phyloP scores from a whole-genome alignment of 2,797 vertebrate species.

The Diplodus puntazzo region DNA sequence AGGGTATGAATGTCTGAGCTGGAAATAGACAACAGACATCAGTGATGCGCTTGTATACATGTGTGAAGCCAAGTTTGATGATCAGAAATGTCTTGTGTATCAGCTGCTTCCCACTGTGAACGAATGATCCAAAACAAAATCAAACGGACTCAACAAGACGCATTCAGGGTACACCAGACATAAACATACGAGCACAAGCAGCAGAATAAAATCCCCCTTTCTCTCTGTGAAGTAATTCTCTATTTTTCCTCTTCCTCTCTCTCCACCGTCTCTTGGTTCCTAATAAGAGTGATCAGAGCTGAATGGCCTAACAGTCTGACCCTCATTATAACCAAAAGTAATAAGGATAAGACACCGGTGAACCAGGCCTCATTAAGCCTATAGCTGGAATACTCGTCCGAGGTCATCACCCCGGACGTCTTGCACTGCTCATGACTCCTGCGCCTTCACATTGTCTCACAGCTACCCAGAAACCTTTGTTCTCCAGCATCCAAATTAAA shows the following conservation, averaged over 20 bases:
- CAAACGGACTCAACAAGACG: constrained; percentile 52
- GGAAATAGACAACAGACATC: constrained; percentile 34
- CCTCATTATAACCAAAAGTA: constrained; percentile 81
- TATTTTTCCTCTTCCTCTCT: constrained; percentile 35
- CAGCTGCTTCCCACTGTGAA: constrained; percentile 48
- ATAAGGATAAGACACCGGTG: constrained; percentile 73
- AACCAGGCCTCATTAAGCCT: constrained; percentile 78
- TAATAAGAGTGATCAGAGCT: constrained; percentile 82
- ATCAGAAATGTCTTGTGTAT: constrained; percentile 38
- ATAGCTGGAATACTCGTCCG: constrained; percentile 56
- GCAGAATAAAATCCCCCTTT: neutral
- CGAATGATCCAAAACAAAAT: constrained; percentile 59
- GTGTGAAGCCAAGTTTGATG: constrained; percentile 36
- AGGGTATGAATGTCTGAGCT: constrained; percentile 24
- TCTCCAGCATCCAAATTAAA: constrained; percentile 55
- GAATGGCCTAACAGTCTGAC: constrained; percentile 74
- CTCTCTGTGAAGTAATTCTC: constrained; percentile 28
- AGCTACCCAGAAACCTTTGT: constrained; percentile 51
- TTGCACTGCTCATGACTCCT: constrained; percentile 50
- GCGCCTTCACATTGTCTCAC: constrained; percentile 57
- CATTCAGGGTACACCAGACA: constrained; percentile 28
- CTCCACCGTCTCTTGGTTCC: constrained; percentile 53
- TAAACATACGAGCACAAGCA: constrained; percentile 34
- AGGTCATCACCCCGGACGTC: constrained; percentile 69
- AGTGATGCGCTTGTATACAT: neutral